A percentile compares a stretch with the other conserved stretches of the same genome.
Evolutionary conservation across 2,888 invertebrate genomes (phyloP).

Genomic region (Lymantria dispar): DNA sequence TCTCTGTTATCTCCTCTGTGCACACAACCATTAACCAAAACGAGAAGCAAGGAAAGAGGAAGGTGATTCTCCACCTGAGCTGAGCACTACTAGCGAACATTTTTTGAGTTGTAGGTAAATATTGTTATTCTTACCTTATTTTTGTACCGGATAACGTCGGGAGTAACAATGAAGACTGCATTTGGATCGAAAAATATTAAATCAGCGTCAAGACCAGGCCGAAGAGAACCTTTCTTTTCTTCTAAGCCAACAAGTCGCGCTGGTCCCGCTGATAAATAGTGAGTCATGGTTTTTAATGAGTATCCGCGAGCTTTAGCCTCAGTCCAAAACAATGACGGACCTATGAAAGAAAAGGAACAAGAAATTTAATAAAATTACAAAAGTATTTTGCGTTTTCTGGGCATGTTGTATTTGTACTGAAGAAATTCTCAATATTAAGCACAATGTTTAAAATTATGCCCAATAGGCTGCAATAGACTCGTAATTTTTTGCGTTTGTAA

Average conservation of each 20-base stretch:
- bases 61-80: too few species aligned
- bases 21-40: too few species aligned
- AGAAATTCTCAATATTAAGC: too few species aligned
- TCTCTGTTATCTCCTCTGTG: too few species aligned
- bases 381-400: too few species aligned
- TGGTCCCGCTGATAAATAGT: constrained; percentile 81
- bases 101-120: neutral
- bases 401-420: too few species aligned
- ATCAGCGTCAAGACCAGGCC: constrained; percentile 85
- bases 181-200: constrained; percentile 86
- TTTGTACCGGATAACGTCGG: constrained; percentile 80
- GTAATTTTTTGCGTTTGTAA: too few species aligned
- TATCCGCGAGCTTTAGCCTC: constrained; percentile 76
- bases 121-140: constrained; percentile 72
- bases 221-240: constrained; percentile 80
- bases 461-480: too few species aligned
- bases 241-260: constrained; percentile 82
- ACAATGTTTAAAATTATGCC: too few species aligned
- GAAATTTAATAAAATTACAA: too few species aligned
- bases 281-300: constrained; percentile 72
- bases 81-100: too few species aligned
- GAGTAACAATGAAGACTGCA: constrained; percentile 76
- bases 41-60: too few species aligned
- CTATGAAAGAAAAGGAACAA: constrained; percentile 45
- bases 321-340: constrained; percentile 86